phyloP scores from a whole-genome alignment of 2,113 vertebrate species.

The Ornithorhynchus anatinus region DNA sequence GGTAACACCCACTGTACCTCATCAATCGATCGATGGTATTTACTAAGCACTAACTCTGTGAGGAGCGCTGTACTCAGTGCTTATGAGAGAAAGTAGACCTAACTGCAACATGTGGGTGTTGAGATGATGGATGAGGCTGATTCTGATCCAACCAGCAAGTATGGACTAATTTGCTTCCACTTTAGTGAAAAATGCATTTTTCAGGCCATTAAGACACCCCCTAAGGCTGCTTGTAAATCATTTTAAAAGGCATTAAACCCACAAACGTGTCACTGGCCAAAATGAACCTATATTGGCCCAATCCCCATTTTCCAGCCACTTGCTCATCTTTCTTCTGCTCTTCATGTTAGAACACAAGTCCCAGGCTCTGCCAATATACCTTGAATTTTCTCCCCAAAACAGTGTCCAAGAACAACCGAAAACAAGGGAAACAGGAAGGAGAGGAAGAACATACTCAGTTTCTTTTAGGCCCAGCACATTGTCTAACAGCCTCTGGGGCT shows the following conservation, averaged over 20 bases:
- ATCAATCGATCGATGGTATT: too few relatives aligned
- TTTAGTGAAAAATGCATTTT: conserved; percentile 2
- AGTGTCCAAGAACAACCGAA: conserved; percentile 38
- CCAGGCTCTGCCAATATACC: conserved; percentile 56
- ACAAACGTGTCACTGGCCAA: conserved; percentile 22
- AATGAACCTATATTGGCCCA: too few relatives aligned
- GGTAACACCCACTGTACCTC: too few relatives aligned
- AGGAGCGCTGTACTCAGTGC: too few relatives aligned
- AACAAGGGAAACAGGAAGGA: conserved; percentile 48
- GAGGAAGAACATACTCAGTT: conserved; percentile 13
- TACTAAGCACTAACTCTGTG: too few relatives aligned
- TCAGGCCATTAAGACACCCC: not conserved
- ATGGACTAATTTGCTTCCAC: not conserved
- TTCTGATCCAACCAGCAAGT: not conserved
- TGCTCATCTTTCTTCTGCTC: conserved; percentile 24
- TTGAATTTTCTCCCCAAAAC: conserved; percentile 33
- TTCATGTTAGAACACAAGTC: conserved; percentile 52
- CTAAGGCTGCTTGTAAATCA: not conserved
- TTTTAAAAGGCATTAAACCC: conserved; percentile 1
- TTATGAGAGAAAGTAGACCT: too few relatives aligned
- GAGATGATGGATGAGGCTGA: not conserved
- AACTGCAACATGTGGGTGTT: too few relatives aligned
- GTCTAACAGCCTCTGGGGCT: conserved; percentile 48
- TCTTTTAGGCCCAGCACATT: conserved; percentile 31
- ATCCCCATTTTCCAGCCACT: not conserved